Percentiles rank a stretch among this genome's conserved stretches.
Evolutionary conservation across 2,888 invertebrate species (phyloP).

Genomic region (Julus scandinavius): DNA sequence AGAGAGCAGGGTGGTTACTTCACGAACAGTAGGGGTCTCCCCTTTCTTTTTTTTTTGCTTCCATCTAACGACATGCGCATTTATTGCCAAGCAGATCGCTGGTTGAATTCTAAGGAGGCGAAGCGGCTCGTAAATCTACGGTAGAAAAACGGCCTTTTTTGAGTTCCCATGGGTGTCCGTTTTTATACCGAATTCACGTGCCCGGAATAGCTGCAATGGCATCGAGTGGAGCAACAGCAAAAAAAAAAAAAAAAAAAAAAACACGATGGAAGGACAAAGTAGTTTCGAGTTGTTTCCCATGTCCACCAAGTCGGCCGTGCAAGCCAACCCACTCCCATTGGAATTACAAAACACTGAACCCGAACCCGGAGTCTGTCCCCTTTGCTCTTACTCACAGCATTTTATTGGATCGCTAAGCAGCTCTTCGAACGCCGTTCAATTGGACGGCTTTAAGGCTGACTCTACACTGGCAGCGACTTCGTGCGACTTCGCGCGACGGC

Average conservation of each 20-base stretch:
- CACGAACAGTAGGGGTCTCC: background rate
- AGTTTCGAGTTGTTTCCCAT: constrained; percentile 5
- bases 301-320: constrained; percentile 21
- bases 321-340: background rate
- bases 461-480: no score
- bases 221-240: background rate
- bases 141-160: constrained; percentile 35
- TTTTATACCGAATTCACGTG: constrained; percentile 53
- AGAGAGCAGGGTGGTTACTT: constrained; percentile 34
- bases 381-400: background rate
- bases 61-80: constrained; percentile 41
- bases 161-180: constrained; percentile 46
- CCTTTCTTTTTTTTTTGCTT: background rate
- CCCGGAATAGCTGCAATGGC: constrained; percentile 25
- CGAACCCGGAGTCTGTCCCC: background rate
- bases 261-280: constrained; percentile 15
- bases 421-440: background rate
- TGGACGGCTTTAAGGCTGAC: background rate
- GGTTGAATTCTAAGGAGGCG: constrained; percentile 23
- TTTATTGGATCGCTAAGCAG: constrained; percentile 34
- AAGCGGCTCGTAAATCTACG: constrained; percentile 40
- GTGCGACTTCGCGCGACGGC: no score
- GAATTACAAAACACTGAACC: constrained; percentile 45
- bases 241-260: constrained; percentile 36
- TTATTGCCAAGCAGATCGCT: constrained; percentile 49